Conservation (phyloP, 2,113 vertebrate species). For the Gobius niger region DNA sequence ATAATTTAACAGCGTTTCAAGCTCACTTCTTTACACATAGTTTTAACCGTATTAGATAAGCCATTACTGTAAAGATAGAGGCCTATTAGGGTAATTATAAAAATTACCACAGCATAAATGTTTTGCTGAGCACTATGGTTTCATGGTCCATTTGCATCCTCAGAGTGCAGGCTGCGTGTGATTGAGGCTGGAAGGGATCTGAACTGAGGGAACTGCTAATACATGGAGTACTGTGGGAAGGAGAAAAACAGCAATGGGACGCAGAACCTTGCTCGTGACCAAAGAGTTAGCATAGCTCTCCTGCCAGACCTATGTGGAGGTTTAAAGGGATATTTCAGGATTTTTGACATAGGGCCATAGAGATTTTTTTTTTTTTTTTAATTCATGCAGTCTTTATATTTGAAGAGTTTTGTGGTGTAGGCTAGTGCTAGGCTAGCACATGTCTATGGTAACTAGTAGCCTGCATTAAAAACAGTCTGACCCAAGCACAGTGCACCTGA, state of each 20-base stretch:
- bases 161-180: constrained; percentile 9
- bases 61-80: constrained; percentile 10
- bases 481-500: no score
- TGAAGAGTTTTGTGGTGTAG: no score
- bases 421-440: no score
- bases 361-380: no score
- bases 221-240: not conserved
- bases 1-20: constrained; percentile 6
- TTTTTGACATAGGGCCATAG: no score
- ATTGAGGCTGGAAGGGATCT: constrained; percentile 2
- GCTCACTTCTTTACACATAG: constrained; percentile 3
- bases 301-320: no score
- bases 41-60: constrained; percentile 1
- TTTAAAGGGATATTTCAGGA: no score
- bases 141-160: not conserved
- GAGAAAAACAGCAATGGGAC: not conserved
- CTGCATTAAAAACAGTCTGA: no score
- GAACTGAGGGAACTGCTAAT: not conserved
- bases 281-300: no score
- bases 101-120: constrained; percentile 11
- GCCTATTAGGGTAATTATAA: not conserved
- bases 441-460: no score
- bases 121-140: not conserved
- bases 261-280: not conserved
- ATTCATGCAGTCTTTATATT: no score